Evolutionary conservation across 2,113 vertebrate genomes (phyloP).

Genomic region (Leucoraja erinaceus): DNA sequence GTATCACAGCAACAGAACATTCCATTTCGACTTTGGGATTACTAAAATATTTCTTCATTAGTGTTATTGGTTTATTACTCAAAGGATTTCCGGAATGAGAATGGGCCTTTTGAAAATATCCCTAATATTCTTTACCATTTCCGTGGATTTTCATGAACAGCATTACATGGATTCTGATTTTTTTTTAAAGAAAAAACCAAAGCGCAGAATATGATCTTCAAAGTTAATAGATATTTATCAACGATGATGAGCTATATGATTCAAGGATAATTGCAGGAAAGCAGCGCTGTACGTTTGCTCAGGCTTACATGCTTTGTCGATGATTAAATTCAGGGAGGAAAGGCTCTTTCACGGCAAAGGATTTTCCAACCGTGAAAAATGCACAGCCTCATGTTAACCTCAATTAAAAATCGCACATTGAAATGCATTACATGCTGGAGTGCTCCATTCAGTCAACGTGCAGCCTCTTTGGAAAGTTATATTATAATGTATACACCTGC

Average conservation of each 20-base stretch:
- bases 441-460: not conserved
- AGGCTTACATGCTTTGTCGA: not conserved
- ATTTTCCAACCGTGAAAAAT: conserved; percentile 1
- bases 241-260: not conserved
- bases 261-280: not conserved
- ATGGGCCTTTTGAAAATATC: not conserved
- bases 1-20: not conserved
- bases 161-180: not conserved
- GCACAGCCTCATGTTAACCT: not conserved
- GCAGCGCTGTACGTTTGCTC: not conserved
- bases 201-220: not conserved
- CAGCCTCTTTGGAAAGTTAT: not conserved
- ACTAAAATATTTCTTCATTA: not conserved
- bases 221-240: not conserved
- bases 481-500: not conserved
- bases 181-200: not conserved
- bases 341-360: not conserved
- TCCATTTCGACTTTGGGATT: not conserved
- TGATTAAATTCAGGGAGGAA: not conserved
- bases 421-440: not conserved
- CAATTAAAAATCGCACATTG: not conserved
- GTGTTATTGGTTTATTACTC: not conserved
- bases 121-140: not conserved
- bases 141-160: not conserved
- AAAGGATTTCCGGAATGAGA: not conserved